Evolutionary conservation across 2,888 invertebrate genomes (phyloP).

Genomic region (Andricus curvator): DNA sequence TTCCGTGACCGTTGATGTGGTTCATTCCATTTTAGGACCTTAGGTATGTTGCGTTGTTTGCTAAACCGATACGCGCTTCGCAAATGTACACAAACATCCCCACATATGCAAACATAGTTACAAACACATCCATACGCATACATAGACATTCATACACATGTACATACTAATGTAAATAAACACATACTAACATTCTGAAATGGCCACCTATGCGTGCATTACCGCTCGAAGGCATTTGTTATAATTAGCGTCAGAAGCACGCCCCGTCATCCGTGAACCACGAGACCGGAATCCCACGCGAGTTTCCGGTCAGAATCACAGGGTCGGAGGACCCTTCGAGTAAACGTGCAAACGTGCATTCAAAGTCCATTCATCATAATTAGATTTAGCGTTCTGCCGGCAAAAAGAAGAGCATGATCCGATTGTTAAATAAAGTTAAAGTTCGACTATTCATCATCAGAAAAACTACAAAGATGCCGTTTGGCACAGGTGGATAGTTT

Average conservation of each 20-base stretch:
- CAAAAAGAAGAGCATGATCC: background rate
- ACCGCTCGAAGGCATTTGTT: conserved; percentile 36
- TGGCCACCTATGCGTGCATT: conserved; percentile 18
- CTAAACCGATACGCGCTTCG: background rate
- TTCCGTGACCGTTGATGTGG: background rate
- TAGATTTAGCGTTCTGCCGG: background rate
- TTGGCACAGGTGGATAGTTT: background rate
- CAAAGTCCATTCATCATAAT: conserved; percentile 35
- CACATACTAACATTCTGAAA: background rate
- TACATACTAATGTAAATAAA: background rate
- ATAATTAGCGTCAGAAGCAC: conserved; percentile 40
- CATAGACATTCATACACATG: background rate
- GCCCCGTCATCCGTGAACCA: conserved; percentile 34
- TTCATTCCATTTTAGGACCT: background rate
- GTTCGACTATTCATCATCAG: background rate
- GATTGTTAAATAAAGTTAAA: background rate
- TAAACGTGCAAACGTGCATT: conserved; percentile 21
- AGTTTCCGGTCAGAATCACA: conserved; percentile 40
- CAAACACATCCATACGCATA: background rate
- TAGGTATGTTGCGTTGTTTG: background rate
- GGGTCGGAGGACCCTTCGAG: conserved; percentile 20
- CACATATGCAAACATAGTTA: background rate
- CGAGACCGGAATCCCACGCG: conserved; percentile 39
- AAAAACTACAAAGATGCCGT: background rate
- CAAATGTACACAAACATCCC: background rate